A percentile compares a stretch with the other conserved stretches of the same genome.
These are phyloP conservation scores for Eupleurogrammus muticus DNA, from an alignment of 2,797 vertebrate species.

Conservation along the genomic window DNA sequence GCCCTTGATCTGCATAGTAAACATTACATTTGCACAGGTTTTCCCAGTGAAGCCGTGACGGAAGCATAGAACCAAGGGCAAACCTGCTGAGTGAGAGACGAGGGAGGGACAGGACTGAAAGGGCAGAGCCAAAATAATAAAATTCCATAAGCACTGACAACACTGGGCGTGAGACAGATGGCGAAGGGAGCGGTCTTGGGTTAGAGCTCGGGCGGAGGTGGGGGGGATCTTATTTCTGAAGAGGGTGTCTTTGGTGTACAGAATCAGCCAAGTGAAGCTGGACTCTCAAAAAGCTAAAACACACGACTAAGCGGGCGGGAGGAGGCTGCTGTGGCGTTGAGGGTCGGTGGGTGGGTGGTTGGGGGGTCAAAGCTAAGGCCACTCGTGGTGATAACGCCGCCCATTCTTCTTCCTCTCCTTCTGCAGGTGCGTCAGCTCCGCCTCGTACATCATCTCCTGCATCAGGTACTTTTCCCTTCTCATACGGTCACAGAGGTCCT, in stretches of 20 bases:
- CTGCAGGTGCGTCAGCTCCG: conserved; percentile 97
- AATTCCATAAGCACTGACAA: conserved; percentile 28
- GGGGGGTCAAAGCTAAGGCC: conserved; percentile 89
- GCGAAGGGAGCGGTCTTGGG: conserved; percentile 34
- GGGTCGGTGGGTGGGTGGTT: conserved; percentile 39
- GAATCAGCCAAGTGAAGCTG: conserved; percentile 77
- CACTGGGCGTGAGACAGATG: conserved; percentile 53
- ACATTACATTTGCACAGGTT: conserved; percentile 85
- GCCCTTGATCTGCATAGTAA: conserved; percentile 94
- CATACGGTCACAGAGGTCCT: conserved; percentile 96
- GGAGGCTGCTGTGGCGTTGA: conserved; percentile 45
- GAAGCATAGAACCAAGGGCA: conserved; percentile 73
- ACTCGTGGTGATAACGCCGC: conserved; percentile 96
- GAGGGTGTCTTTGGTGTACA: conserved; percentile 81
- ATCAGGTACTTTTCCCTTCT: conserved; percentile 98
- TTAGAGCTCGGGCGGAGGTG: conserved; percentile 26
- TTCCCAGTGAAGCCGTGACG: conserved; percentile 76
- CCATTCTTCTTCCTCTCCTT: conserved; percentile 95
- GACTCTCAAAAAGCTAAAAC: conserved; percentile 71
- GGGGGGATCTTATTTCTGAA: conserved; percentile 27
- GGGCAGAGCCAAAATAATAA: conserved; percentile 21
- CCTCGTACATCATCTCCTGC: conserved; percentile 99
- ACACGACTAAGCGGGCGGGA: conserved; percentile 49
- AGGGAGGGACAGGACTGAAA: background rate
- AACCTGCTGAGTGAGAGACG: conserved; percentile 61